Percentiles rank a stretch among this genome's conserved stretches.
Conservation (phyloP, 2,888 invertebrate genomes). For the Dryomyza anilis region DNA sequence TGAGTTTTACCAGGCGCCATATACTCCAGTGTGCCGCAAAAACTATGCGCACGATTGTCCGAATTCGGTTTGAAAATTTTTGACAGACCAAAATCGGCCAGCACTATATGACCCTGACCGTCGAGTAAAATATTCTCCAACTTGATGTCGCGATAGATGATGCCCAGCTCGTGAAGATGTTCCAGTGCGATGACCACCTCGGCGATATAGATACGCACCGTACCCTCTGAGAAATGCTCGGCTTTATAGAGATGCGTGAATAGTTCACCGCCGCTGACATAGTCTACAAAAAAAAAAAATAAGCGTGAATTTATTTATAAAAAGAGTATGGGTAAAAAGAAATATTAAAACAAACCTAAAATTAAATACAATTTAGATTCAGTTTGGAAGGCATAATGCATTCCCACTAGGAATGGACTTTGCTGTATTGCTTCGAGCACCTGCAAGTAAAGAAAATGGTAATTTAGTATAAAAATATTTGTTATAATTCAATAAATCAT, state of each 20-base stretch:
- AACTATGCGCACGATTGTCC: constrained; percentile 89
- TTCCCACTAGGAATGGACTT: constrained; percentile 93
- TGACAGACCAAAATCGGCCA: constrained; percentile 97
- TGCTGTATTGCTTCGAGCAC: constrained; percentile 93
- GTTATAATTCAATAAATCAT: too few relatives aligned
- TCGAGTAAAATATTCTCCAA: constrained; percentile 96
- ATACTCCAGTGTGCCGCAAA: constrained; percentile 98
- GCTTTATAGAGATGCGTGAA: constrained; percentile 96
- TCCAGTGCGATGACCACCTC: constrained; percentile 95
- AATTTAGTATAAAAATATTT: too few relatives aligned
- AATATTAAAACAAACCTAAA: constrained; percentile 90
- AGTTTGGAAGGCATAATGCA: constrained; percentile 98
- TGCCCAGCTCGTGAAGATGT: constrained; percentile 94
- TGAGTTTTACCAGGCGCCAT: constrained; percentile 79
- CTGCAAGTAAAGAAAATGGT: constrained; percentile 52
- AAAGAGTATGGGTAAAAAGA: not conserved
- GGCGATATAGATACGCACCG: constrained; percentile 92
- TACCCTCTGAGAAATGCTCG: constrained; percentile 87
- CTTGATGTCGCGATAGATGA: constrained; percentile 97
- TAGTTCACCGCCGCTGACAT: constrained; percentile 95
- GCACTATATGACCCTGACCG: constrained; percentile 90
- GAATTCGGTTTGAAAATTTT: constrained; percentile 76
- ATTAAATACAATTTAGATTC: constrained; percentile 96
- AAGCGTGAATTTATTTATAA: too few relatives aligned
- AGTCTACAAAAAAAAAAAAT: constrained; percentile 77